Base-by-base conservation (phyloP, 2,888 invertebrate species). In the Phania funesta region DNA sequence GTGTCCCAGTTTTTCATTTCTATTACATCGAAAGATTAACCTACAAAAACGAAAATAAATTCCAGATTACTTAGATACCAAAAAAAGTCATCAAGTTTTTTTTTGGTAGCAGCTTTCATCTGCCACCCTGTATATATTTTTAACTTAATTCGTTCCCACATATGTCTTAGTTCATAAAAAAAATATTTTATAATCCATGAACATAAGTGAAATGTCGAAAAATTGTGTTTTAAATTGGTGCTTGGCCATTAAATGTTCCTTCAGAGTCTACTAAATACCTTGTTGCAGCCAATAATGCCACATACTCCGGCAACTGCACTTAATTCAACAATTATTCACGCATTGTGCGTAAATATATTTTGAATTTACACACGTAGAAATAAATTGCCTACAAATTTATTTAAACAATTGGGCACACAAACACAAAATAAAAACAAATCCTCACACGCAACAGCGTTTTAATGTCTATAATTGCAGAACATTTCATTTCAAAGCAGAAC, bases 311-410 rank as follows among this genome's bases (percentile, higher is more conserved):
- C 20, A 64, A 74, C 20, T 32, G 38, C 56, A 58, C 48, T 50
- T 32, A 41, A 68, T 56, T 44, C 74, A 78, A 74, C 87, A 87
- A 87, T 87, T 87, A 87, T 86, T 87, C 84, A 86, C 86, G 86
- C 85, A 87, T 85, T 86, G 84, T 85, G 85, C 84, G 84, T 82
- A 68, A 78, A 78, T 74, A 56, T 74, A 54, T 81, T 83, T 83
- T 70, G 67, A 76, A 73, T 35, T 64, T 56, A 68, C 58, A 32
- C 62, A 46, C 58, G 50, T 56, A n/a, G 56, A 65, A 52, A 77
- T 46, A 68, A 68, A 62, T 44, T 18, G 56, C 44, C 56, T 58
- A 67, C 38, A 67, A 38, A 75, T 50, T 56, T 48, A 29, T 75
- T 58, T 29, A 73, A 82, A 35, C 44, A 74, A 18, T 60, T 75